Conservation (phyloP, 1,140 invertebrate species). For the Drosophila lacteicornis region DNA sequence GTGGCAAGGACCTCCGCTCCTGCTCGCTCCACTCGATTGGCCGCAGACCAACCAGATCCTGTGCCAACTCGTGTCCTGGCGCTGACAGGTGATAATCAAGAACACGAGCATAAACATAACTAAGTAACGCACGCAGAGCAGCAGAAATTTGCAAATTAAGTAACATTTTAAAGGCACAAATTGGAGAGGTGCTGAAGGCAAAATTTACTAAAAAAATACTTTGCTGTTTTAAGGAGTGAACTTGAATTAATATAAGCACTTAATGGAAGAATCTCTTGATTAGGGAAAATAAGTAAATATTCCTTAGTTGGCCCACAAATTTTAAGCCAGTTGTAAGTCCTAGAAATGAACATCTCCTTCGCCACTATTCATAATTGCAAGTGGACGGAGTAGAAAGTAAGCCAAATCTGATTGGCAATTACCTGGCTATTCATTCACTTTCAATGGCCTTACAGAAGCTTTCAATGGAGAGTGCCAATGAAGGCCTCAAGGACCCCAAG, state of each 20-base stretch:
- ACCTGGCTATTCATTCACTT: constrained; percentile 48
- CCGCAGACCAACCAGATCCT: constrained; percentile 23
- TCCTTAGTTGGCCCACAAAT: too few relatives aligned
- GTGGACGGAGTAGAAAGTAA: neutral
- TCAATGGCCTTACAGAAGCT: constrained; percentile 10
- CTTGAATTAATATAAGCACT: too few relatives aligned
- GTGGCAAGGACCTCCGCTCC: constrained; percentile 18
- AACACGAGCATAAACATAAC: constrained; percentile 31
- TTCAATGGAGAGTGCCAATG: constrained; percentile 12
- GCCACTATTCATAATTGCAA: neutral
- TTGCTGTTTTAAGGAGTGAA: neutral
- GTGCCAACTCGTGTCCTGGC: constrained; percentile 23
- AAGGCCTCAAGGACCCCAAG: neutral
- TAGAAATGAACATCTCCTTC: neutral
- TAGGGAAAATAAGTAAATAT: too few relatives aligned
- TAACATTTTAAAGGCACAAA: constrained; percentile 22
- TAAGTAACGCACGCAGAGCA: constrained; percentile 23
- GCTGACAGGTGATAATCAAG: constrained; percentile 75
- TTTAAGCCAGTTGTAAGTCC: neutral
- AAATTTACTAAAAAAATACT: neutral
- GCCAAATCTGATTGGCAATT: constrained; percentile 10
- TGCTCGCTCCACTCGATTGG: constrained; percentile 36
- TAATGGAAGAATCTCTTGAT: too few relatives aligned
- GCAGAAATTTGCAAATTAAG: constrained; percentile 14
- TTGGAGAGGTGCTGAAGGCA: neutral